A percentile compares a stretch with the other conserved stretches of the same genome.
These are phyloP conservation scores for Tachysurus fulvidraco DNA, from an alignment of 2,113 vertebrate species.

Conservation along the genomic window DNA sequence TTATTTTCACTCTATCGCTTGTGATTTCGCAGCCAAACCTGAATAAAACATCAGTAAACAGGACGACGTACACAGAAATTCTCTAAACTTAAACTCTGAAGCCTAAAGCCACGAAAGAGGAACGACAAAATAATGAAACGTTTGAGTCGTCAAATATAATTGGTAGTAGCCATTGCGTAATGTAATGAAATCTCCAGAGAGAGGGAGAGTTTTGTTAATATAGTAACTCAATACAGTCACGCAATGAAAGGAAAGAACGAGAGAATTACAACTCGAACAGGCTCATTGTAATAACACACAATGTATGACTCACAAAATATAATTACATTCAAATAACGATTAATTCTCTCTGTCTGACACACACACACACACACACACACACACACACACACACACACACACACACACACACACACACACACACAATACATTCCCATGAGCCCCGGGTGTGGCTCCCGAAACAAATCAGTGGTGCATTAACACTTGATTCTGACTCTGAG, in stretches of 20 bases:
- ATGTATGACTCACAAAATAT: too few relatives aligned
- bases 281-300: not conserved
- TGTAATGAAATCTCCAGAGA: slow-evolving; percentile 8
- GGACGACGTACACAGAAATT: not conserved
- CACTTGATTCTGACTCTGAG: not conserved
- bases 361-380: not conserved
- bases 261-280: not conserved
- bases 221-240: not conserved
- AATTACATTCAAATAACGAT: not conserved
- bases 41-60: not conserved
- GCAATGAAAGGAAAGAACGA: not conserved
- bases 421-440: not conserved
- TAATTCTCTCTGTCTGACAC: not conserved
- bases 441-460: not conserved
- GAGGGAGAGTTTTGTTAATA: not conserved
- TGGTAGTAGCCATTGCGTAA: not conserved
- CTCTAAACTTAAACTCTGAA: not conserved
- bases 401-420: not conserved
- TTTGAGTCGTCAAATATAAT: slow-evolving; percentile 16
- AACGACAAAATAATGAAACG: slow-evolving; percentile 23
- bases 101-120: not conserved
- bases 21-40: not conserved
- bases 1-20: not conserved
- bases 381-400: not conserved
- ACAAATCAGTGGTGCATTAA: not conserved